These are phyloP conservation scores for Lutjanus argentimaculatus DNA, from an alignment of 2,797 vertebrate species.

Conservation along the genomic window DNA sequence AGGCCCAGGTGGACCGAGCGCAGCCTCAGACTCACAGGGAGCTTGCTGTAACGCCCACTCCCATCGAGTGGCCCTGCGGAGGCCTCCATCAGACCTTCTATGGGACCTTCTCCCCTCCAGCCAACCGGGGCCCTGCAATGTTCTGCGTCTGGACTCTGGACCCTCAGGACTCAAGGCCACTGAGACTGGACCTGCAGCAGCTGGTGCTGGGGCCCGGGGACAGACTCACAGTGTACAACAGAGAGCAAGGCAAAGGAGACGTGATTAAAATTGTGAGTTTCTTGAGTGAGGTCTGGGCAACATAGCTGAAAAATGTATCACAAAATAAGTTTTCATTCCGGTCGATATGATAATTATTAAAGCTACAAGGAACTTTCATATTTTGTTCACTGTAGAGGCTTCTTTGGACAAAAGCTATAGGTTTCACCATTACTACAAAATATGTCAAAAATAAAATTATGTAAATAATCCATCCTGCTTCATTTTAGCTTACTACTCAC, in stretches of 20 bases:
- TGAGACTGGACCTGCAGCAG: constrained; percentile 89
- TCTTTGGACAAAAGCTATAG: no score
- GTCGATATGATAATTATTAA: no score
- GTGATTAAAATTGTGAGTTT: constrained; percentile 84
- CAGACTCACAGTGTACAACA: constrained; percentile 85
- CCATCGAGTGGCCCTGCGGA: constrained; percentile 86
- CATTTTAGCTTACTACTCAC: no score
- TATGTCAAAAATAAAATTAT: no score
- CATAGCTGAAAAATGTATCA: no score
- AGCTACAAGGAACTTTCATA: no score
- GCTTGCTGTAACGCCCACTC: constrained; percentile 67
- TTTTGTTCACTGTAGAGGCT: no score
- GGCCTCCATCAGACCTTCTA: constrained; percentile 90
- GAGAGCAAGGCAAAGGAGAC: constrained; percentile 76
- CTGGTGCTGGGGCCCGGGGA: constrained; percentile 86
- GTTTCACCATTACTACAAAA: no score
- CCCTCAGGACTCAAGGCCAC: constrained; percentile 89
- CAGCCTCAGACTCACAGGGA: constrained; percentile 28
- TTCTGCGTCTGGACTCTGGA: constrained; percentile 91
- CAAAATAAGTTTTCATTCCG: no score
- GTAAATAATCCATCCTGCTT: no score
- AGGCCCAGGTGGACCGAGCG: constrained; percentile 9
- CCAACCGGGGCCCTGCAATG: constrained; percentile 62
- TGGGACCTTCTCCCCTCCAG: constrained; percentile 89
- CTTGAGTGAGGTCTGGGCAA: no score